These are phyloP conservation scores for Catamblyrhynchus diadema DNA, from an alignment of 2,797 vertebrate species.

Conservation along the genomic window DNA sequence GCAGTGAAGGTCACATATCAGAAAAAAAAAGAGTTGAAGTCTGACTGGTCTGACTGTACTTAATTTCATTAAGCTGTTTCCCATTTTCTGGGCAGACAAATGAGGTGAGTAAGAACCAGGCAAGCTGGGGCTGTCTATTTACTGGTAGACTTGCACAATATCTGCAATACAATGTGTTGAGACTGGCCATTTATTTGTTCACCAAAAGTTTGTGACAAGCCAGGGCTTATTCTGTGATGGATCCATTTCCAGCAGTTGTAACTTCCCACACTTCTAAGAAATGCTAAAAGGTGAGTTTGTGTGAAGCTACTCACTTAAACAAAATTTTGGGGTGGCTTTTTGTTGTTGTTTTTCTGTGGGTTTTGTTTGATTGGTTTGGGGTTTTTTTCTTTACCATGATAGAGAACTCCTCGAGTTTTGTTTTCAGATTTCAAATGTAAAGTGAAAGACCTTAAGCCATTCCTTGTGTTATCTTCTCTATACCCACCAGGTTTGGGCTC, in stretches of 20 bases:
- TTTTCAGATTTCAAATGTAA: neutral
- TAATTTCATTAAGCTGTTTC: neutral
- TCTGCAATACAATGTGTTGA: neutral
- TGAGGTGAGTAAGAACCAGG: neutral
- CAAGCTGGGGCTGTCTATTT: neutral
- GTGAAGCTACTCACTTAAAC: neutral
- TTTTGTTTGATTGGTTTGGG: neutral
- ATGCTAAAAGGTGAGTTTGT: neutral
- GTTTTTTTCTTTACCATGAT: neutral
- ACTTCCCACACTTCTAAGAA: neutral
- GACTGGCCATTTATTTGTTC: neutral
- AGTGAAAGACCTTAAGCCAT: neutral
- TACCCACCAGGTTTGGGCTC: neutral
- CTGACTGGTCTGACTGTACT: neutral
- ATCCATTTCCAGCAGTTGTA: neutral
- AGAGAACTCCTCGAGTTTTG: neutral
- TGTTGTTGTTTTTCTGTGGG: neutral
- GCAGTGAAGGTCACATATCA: neutral
- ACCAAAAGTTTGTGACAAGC: slow-evolving; percentile 21
- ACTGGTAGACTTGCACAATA: neutral
- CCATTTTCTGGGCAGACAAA: neutral
- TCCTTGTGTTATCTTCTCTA: neutral
- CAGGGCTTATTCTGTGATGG: neutral
- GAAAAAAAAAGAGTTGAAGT: neutral
- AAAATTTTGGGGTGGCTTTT: neutral